A percentile compares a stretch with the other conserved stretches of the same genome.
Conservation (phyloP, 2,113 vertebrate species). For the Charina bottae region DNA sequence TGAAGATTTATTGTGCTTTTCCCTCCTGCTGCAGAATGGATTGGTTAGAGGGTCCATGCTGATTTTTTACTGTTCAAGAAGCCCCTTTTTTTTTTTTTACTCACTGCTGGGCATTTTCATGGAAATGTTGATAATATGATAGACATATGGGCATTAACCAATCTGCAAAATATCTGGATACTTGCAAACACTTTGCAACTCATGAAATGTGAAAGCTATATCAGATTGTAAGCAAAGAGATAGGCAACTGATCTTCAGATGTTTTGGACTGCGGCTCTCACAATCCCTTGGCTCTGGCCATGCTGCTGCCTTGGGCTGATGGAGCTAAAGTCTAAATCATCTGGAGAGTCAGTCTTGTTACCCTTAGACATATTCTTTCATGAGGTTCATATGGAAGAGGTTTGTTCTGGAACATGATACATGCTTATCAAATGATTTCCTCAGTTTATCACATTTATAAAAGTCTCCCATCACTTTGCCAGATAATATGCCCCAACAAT, state of each 20-base stretch:
- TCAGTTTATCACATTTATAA: not conserved
- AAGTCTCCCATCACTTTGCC: not conserved
- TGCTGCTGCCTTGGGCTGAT: not conserved
- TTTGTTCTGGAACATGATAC: not conserved
- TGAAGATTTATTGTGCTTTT: constrained; percentile 2
- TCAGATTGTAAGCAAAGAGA: not conserved
- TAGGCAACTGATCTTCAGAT: not conserved
- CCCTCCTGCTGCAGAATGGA: not conserved
- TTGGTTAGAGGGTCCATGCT: not conserved
- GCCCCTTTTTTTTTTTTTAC: no score
- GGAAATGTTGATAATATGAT: not conserved
- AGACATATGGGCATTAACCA: not conserved
- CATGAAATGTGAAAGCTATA: not conserved
- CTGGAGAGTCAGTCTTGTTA: not conserved
- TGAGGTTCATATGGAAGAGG: not conserved
- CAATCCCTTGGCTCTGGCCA: not conserved
- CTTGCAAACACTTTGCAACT: not conserved
- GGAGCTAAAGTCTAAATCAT: not conserved
- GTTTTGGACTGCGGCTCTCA: not conserved
- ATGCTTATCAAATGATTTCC: not conserved
- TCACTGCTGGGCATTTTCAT: not conserved
- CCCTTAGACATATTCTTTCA: not conserved
- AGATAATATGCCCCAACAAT: not conserved
- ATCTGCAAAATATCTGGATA: not conserved
- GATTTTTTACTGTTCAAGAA: not conserved